phyloP scores from a whole-genome alignment of 1,140 invertebrate species.

The Polypedilum vanderplanki region DNA sequence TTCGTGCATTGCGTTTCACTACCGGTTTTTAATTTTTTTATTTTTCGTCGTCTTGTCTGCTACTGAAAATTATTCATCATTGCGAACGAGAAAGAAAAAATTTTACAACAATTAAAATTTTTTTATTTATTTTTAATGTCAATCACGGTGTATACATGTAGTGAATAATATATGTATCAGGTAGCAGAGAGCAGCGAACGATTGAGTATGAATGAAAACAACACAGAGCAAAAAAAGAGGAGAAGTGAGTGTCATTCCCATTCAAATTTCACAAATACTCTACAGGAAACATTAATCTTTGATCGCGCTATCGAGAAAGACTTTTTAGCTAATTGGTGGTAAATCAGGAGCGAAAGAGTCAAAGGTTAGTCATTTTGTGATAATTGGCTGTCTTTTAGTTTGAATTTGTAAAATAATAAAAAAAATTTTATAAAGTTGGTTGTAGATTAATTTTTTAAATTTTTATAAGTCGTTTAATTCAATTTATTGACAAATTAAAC shows the following conservation, averaged over 20 bases:
- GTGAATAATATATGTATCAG: not conserved
- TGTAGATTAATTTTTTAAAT: too few species aligned
- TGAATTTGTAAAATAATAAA: too few species aligned
- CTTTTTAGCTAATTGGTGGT: too few species aligned
- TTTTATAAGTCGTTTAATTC: too few species aligned
- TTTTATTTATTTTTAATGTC: not conserved
- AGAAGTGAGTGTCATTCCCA: conserved; percentile 4
- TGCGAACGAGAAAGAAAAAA: not conserved
- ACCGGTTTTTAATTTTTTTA: not conserved
- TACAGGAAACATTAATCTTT: conserved; percentile 19
- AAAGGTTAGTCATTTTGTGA: too few species aligned
- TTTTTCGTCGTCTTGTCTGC: not conserved
- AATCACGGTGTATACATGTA: conserved; percentile 3
- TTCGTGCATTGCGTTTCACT: conserved; percentile 4
- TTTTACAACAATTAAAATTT: conserved; percentile 20
- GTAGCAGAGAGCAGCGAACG: too few species aligned
- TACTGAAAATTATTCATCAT: not conserved
- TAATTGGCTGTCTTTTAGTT: too few species aligned
- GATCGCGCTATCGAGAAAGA: not conserved
- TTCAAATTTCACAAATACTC: not conserved
- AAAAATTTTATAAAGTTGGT: too few species aligned
- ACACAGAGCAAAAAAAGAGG: too few species aligned
- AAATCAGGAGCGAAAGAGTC: too few species aligned
- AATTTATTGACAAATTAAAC: too few species aligned
- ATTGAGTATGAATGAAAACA: too few species aligned